Evolutionary conservation across 2,797 vertebrate genomes (phyloP).

Genomic region (Phaenicophaeus curvirostris): DNA sequence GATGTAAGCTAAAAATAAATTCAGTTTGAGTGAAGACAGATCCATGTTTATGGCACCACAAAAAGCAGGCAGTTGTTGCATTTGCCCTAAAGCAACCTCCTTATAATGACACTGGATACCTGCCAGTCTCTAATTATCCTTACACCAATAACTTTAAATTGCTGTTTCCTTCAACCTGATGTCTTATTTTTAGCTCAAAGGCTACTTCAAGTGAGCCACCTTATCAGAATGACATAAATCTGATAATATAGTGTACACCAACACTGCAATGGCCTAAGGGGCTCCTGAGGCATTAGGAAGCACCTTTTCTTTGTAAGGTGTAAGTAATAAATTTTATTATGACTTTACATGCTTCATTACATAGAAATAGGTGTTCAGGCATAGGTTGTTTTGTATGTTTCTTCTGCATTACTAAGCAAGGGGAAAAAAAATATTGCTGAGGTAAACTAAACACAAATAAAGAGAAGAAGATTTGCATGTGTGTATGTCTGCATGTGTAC

Average conservation of each 20-base stretch:
- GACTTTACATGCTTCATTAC: not conserved
- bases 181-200: slow-evolving; percentile 3
- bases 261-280: not conserved
- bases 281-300: not conserved
- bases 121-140: slow-evolving; percentile 37
- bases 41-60: not conserved
- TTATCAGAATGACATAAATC: slow-evolving; percentile 6
- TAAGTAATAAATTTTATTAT: not conserved
- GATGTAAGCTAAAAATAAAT: slow-evolving; percentile 19
- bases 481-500: not conserved
- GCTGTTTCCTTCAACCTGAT: not conserved
- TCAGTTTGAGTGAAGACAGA: not conserved
- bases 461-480: not conserved
- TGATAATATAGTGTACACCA: not conserved
- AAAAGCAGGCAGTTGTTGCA: not conserved
- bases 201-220: not conserved
- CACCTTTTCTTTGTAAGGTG: not conserved
- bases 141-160: slow-evolving; percentile 7
- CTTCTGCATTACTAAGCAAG: not conserved
- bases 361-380: not conserved
- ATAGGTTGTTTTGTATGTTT: not conserved
- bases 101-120: not conserved
- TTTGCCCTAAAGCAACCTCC: slow-evolving; percentile 3
- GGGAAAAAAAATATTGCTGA: not conserved
- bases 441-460: not conserved